These are phyloP conservation scores for Rotaria sp. DNA, from an alignment of 2,888 invertebrate genomes.

Conservation along the genomic window DNA sequence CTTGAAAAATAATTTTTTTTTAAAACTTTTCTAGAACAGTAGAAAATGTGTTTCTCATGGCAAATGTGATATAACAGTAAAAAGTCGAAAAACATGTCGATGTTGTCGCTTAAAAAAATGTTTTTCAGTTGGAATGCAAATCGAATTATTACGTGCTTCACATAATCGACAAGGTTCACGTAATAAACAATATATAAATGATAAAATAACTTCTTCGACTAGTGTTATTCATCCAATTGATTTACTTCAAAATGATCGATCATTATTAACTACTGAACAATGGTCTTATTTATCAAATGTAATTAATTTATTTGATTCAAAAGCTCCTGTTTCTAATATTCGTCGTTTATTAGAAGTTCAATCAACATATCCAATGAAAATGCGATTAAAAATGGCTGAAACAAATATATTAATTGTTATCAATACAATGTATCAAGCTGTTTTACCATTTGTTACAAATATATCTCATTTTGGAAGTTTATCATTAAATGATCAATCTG, in stretches of 20 bases:
- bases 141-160: neutral
- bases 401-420: neutral
- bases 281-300: neutral
- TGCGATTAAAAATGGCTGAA: neutral
- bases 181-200: neutral
- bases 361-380: neutral
- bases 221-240: neutral
- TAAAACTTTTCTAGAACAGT: neutral
- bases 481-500: neutral
- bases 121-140: neutral
- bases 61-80: neutral
- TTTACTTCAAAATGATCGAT: conserved; percentile 2
- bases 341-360: neutral
- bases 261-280: neutral
- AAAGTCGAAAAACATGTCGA: neutral
- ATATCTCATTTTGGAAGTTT: neutral
- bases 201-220: neutral
- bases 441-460: neutral
- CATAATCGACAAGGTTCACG: neutral
- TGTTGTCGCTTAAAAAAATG: neutral
- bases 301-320: neutral
- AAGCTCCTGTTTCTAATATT: neutral
- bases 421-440: neutral
- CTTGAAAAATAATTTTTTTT: neutral
- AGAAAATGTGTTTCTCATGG: neutral